Evolutionary conservation across 2,888 invertebrate species (phyloP).

Genomic region (Macrosiphum euphorbiae): DNA sequence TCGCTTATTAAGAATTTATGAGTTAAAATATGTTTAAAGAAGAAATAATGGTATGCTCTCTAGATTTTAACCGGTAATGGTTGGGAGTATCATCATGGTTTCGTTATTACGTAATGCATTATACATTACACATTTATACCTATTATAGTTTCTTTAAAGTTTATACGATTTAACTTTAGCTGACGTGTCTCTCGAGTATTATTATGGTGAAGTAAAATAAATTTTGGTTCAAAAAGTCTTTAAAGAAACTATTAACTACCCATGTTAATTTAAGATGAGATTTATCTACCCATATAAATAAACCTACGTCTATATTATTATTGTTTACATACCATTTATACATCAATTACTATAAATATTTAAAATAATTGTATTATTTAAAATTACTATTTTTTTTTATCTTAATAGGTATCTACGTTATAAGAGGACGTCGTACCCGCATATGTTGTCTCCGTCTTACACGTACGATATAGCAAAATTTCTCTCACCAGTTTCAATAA

Average conservation of each 20-base stretch:
- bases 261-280: background rate
- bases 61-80: background rate
- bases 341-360: background rate
- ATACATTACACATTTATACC: background rate
- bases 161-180: slow-evolving; percentile 24
- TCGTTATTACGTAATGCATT: slow-evolving; percentile 16
- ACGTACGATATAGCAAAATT: too few relatives aligned
- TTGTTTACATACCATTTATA: background rate
- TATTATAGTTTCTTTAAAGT: slow-evolving; percentile 22
- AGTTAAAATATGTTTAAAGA: background rate
- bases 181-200: background rate
- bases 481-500: too few relatives aligned
- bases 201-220: background rate
- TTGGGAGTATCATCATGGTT: background rate
- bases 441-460: too few relatives aligned
- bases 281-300: background rate
- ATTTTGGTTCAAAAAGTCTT: background rate
- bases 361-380: background rate
- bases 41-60: background rate
- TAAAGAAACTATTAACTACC: background rate
- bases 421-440: too few relatives aligned
- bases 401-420: background rate
- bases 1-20: background rate
- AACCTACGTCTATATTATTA: background rate
- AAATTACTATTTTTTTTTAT: background rate